Base-by-base conservation (phyloP, 1,140 invertebrate species). In the Polyergus mexicanus region DNA sequence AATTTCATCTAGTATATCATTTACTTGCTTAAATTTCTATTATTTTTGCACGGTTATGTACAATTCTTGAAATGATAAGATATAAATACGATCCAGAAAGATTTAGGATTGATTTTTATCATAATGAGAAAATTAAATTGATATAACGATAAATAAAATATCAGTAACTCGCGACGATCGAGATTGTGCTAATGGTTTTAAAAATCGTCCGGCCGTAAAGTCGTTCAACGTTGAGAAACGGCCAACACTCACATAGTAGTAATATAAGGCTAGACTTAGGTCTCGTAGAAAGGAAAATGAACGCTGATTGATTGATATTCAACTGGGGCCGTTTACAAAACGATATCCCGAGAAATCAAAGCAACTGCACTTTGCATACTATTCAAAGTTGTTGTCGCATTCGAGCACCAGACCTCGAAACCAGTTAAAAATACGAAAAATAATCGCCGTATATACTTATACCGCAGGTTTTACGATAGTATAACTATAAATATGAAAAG, bases 251-350 rank as follows among this genome's bases (percentile, higher is more conserved):
- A 22, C 66, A 44, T 38, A 10, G 35, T 65, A 78, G 22, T 25
- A 19, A 84, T 58, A 60, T 56, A 54, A 81, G 22, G 35, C 22
- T 51, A 69, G 19, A 80, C 41, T 35, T 25, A 54, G 76, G 3
- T 51, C 35, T 47, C 72, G 44, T 90, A 88, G 89, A 90, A 90
- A 90, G 88, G 89, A 58, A 88, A 89, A 90, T 69, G 89, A 80
- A 83, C 68, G 63, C 38, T 41, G 58, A 88, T 87, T 89, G 89
- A 90, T 90, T 89, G 89, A 90, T 90, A 90, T 89, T 86, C 87
- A 81, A 71, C 25, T 62, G 54, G 51, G 25, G 51, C 69, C 58
- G 71, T 83, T 84, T 65, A 81, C 87, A 90, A 87, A 16, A 38
- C 38, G 2, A 47, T 69, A 81, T 87, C 86, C 76, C 81, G 69